Conservation (phyloP, 2,113 vertebrate genomes). For the Psilopsiagon aurifrons region DNA sequence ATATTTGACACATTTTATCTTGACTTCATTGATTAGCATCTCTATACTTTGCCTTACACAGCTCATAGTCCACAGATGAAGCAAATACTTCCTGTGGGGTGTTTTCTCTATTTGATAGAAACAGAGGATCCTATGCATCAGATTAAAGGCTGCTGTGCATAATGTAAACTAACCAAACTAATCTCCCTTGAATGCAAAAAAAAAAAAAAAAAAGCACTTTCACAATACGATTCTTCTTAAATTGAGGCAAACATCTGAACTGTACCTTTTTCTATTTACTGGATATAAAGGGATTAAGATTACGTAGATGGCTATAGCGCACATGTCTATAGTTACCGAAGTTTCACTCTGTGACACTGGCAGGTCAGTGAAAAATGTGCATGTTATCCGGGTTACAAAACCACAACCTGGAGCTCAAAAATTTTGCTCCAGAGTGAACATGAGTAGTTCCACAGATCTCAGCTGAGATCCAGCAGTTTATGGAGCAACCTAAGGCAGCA, state of each 20-base stretch:
- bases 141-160: neutral
- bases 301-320: neutral
- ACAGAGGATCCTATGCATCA: neutral
- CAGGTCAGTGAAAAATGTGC: neutral
- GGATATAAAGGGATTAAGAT: neutral
- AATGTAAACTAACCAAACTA: neutral
- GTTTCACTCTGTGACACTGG: neutral
- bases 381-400: accelerated
- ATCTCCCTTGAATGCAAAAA: neutral
- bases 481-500: neutral
- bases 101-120: neutral
- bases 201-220: neutral
- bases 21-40: neutral
- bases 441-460: neutral
- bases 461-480: neutral
- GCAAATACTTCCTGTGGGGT: neutral
- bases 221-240: neutral
- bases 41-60: neutral
- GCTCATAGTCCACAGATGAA: neutral
- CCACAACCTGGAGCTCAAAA: neutral
- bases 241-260: neutral
- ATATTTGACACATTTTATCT: neutral
- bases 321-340: neutral
- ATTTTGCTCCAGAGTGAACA: neutral
- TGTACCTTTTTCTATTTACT: neutral